These are phyloP conservation scores for Tetramorium simillimum DNA, from an alignment of 1,140 invertebrate genomes.

Conservation along the genomic window DNA sequence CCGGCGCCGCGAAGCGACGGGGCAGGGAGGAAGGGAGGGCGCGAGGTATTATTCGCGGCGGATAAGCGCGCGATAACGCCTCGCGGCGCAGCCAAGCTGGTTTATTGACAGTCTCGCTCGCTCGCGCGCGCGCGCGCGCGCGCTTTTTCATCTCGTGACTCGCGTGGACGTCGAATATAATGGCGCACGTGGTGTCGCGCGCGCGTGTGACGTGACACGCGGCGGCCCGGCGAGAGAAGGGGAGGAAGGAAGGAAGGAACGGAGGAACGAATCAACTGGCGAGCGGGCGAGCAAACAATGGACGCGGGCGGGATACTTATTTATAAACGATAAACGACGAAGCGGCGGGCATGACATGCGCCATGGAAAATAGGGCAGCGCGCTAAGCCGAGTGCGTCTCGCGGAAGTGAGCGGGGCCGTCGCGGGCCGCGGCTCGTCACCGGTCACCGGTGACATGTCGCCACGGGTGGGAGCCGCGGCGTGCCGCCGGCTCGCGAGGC, in stretches of 20 bases:
- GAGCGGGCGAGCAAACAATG: neutral
- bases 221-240: neutral
- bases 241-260: neutral
- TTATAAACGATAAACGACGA: slow-evolving; percentile 27
- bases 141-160: slow-evolving; percentile 2
- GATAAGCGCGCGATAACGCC: slow-evolving; percentile 4
- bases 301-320: slow-evolving; percentile 43
- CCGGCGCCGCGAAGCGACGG: neutral
- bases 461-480: neutral
- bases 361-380: slow-evolving; percentile 69
- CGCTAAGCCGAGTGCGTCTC: neutral
- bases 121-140: neutral
- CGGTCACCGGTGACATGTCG: too few relatives aligned
- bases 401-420: slow-evolving; percentile 26
- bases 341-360: slow-evolving; percentile 65
- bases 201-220: neutral
- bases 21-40: too few relatives aligned
- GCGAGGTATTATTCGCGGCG: neutral
- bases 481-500: neutral
- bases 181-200: slow-evolving; percentile 26
- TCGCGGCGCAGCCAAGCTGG: neutral
- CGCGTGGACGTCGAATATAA: neutral
- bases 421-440: neutral
- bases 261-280: neutral
- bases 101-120: slow-evolving; percentile 25